Evolutionary conservation across 2,888 invertebrate genomes (phyloP), one percentile per base, ranked within the genome.

Genomic region (Trissolcus brochymenae): DNA sequence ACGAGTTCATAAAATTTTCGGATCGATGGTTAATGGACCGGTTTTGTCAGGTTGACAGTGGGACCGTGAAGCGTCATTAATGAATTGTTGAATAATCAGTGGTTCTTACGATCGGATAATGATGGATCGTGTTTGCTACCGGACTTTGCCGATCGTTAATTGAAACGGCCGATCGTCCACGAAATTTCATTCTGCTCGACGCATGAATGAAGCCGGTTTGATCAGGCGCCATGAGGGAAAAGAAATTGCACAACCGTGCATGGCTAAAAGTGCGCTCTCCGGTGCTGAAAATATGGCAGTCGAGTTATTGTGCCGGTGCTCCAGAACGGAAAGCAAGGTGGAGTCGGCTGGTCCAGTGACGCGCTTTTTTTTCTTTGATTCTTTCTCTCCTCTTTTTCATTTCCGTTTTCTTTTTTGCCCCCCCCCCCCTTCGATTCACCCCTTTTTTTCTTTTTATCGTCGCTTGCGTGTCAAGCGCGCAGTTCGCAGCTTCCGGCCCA

Each of bases 201-300:
- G 68, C 67, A 78, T 81, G 76, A 80, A 80, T 78, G 75, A 68
- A 80, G 80, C 80, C 81, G 78, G 79, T 80, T 80, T 77, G 66
- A 72, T 79, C 70, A 79, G 79, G 81, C 81, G 79, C 79, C 77
- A 79, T 75, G 61, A 77, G 62, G 70, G 76, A 75, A 57, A 65
- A 75, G 76, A 70, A 75, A 76, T 78, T 79, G 79, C 76, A 80
- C 76, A 79, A 80, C 72, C 70, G 64, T 59, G 35, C 35, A 71
- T 62, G 68, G 72, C 75, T 74, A 74, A 73, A 57, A 73, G 76
- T 73, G 78, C 35, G 35, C 35, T 35, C 35, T 35, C 35, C 50
- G 60, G 43, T 73, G 76, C 61, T 57, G 64, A 72, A 73, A 73
- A 76, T 77, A 77, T 71, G 65, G 66, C 77, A 75, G 54, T 71